Evolutionary conservation across 2,113 vertebrate species (phyloP).

Genomic region (Uropsilus gracilis): DNA sequence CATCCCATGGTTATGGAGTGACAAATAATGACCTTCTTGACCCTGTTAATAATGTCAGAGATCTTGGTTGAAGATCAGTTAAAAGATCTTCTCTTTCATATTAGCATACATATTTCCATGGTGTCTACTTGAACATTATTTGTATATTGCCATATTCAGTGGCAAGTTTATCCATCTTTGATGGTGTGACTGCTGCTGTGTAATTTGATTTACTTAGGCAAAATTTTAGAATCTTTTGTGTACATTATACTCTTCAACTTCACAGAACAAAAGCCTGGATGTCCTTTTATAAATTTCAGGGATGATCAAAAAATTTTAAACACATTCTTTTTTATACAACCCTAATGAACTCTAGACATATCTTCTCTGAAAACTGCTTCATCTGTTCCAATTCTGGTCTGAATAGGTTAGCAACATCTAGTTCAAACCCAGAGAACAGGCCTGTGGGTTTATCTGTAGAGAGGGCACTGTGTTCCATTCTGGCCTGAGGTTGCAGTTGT

Average conservation of each 20-base stretch:
- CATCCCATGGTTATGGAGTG: background rate
- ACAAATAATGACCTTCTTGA: background rate
- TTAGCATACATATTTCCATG: background rate
- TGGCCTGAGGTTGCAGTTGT: background rate
- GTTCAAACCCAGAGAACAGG: background rate
- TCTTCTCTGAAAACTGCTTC: background rate
- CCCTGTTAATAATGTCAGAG: background rate
- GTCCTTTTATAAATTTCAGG: background rate
- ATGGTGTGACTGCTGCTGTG: background rate
- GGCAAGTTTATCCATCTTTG: background rate
- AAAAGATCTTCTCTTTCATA: background rate
- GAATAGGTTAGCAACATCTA: background rate
- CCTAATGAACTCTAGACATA: background rate
- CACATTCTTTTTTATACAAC: background rate
- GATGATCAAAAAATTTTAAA: background rate
- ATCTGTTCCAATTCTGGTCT: background rate
- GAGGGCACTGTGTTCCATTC: background rate
- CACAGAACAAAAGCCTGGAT: background rate
- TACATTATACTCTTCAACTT: background rate
- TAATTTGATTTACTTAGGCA: background rate
- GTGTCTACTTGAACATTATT: background rate
- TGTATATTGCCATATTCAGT: background rate
- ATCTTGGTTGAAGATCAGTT: background rate
- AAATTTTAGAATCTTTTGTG: background rate
- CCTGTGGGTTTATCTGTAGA: background rate